These are phyloP conservation scores for Carpatolechia fugitivella DNA, from an alignment of 2,888 invertebrate genomes.

Conservation along the genomic window DNA sequence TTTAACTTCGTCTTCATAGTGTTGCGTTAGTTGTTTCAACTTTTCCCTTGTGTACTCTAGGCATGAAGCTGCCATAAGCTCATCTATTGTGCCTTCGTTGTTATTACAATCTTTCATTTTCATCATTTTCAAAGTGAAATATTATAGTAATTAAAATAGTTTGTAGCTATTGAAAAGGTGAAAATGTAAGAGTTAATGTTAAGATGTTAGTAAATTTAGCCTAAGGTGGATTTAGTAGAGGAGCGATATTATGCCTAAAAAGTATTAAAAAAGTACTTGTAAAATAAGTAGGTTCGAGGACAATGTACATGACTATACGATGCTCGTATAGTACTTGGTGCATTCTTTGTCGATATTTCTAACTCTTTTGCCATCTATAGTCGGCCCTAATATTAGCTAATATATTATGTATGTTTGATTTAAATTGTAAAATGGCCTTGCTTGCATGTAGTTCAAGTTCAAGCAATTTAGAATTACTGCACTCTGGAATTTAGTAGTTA, in stretches of 20 bases:
- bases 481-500: slow-evolving; percentile 44
- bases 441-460: slow-evolving; percentile 17
- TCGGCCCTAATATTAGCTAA: slow-evolving; percentile 39
- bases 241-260: slow-evolving; percentile 68
- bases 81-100: slow-evolving; percentile 63
- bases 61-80: slow-evolving; percentile 66
- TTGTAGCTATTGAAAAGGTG: slow-evolving; percentile 29
- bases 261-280: slow-evolving; percentile 75
- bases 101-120: slow-evolving; percentile 37
- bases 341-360: slow-evolving; percentile 62
- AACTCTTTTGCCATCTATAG: slow-evolving; percentile 42
- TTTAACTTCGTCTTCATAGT: slow-evolving; percentile 30
- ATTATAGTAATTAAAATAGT: no score
- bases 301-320: slow-evolving; percentile 75
- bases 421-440: slow-evolving; percentile 14
- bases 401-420: slow-evolving; percentile 24
- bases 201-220: slow-evolving; percentile 55
- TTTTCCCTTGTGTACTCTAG: slow-evolving; percentile 46
- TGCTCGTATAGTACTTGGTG: slow-evolving; percentile 72
- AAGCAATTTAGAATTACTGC: slow-evolving; percentile 31
- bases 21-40: slow-evolving; percentile 35
- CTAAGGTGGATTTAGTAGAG: slow-evolving; percentile 61
- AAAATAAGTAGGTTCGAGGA: slow-evolving; percentile 64
- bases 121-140: slow-evolving; percentile 30
- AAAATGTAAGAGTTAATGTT: slow-evolving; percentile 33